Conservation (phyloP, 2,888 invertebrate species). For the Ctenicera cuprea region DNA sequence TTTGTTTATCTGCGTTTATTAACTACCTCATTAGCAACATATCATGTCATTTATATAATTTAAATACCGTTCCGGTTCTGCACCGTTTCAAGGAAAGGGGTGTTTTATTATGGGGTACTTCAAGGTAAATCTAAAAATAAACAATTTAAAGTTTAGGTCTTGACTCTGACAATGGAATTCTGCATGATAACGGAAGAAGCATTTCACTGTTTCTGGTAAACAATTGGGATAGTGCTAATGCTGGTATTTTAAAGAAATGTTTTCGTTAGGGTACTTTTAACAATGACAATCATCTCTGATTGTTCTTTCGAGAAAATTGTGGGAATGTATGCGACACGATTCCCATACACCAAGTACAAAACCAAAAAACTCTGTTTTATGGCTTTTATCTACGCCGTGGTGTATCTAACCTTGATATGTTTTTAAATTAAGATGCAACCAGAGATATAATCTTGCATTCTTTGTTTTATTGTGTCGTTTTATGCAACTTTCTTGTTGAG, state of each 20-base stretch:
- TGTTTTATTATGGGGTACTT: conserved; percentile 12
- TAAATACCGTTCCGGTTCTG: not conserved
- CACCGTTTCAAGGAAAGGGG: conserved; percentile 10
- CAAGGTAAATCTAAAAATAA: not conserved
- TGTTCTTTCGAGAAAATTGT: conserved; percentile 8
- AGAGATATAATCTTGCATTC: not conserved
- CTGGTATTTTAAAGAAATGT: not conserved
- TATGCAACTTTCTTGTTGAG: not conserved
- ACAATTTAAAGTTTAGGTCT: conserved; percentile 8
- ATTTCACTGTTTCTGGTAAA: conserved; percentile 4
- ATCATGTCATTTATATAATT: not conserved
- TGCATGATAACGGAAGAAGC: not conserved
- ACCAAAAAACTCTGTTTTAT: not conserved
- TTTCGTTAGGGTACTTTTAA: not conserved
- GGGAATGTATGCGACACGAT: conserved; percentile 2
- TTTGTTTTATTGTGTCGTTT: not conserved
- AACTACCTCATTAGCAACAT: not conserved
- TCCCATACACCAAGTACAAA: conserved; percentile 23
- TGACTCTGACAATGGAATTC: conserved; percentile 27
- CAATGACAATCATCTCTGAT: conserved; percentile 9
- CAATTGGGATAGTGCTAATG: not conserved
- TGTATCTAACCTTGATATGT: not conserved
- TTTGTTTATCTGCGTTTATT: not conserved
- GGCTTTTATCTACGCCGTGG: not conserved
- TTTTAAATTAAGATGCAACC: conserved; percentile 1